Conservation (phyloP, 2,113 vertebrate genomes). For the Neopipo cinnamomea region DNA sequence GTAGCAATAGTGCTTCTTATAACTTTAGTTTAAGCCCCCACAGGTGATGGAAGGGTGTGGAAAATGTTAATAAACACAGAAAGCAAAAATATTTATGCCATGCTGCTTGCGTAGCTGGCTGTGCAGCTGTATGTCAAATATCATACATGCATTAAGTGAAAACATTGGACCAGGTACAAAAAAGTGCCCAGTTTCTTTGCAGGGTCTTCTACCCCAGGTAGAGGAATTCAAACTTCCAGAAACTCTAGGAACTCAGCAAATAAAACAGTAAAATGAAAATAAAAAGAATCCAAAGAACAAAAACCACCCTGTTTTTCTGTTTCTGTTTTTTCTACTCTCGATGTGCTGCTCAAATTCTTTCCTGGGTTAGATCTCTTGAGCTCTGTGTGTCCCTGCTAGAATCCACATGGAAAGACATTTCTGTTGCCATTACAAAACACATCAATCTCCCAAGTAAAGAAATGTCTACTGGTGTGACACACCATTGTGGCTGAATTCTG, state of each 20-base stretch:
- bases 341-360: background rate
- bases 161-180: background rate
- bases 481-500: background rate
- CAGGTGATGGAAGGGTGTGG: background rate
- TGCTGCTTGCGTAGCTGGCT: background rate
- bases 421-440: background rate
- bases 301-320: rapidly evolving
- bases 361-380: background rate
- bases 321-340: background rate
- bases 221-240: background rate
- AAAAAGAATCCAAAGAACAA: background rate
- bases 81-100: background rate
- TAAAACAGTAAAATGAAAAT: background rate
- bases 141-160: background rate
- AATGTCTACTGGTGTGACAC: rapidly evolving
- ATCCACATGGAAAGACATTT: background rate
- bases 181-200: background rate
- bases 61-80: background rate
- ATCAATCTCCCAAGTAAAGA: background rate
- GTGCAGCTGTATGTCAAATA: background rate
- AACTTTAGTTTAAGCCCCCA: background rate
- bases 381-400: background rate
- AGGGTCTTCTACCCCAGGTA: background rate
- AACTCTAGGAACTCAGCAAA: background rate
- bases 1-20: background rate